Evolutionary conservation across 2,888 invertebrate species (phyloP).

Genomic region (Bombylius major): DNA sequence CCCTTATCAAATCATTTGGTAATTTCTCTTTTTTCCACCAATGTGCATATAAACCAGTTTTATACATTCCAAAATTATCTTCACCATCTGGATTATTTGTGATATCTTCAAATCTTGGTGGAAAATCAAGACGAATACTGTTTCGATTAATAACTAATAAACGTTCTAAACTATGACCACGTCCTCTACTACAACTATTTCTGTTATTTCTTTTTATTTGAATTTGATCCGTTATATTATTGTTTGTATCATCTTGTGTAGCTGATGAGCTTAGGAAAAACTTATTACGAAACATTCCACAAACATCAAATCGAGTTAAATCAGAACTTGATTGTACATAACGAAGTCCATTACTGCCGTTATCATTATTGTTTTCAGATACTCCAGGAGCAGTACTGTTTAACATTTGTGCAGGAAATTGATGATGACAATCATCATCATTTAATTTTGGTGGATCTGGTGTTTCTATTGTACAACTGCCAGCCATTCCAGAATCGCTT

Average conservation of each 20-base stretch:
- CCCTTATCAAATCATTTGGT: conserved; percentile 51
- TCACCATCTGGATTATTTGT: background rate
- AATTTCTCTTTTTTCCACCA: conserved; percentile 87
- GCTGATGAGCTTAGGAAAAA: conserved; percentile 23
- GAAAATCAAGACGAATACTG: conserved; percentile 27
- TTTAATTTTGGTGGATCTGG: conserved; percentile 43
- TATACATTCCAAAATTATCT: conserved; percentile 41
- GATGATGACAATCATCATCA: conserved; percentile 7
- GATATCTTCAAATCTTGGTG: conserved; percentile 1
- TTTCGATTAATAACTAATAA: conserved; percentile 27
- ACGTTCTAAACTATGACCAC: conserved; percentile 15
- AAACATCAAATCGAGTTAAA: conserved; percentile 30
- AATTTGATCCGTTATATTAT: conserved; percentile 2
- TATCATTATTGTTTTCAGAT: conserved; percentile 28
- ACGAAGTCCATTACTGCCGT: conserved; percentile 12
- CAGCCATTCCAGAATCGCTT: conserved; percentile 71
- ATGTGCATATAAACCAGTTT: conserved; percentile 77
- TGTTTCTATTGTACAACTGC: conserved; percentile 62
- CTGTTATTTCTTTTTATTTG: background rate
- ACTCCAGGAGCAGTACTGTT: conserved; percentile 11
- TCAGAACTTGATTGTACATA: conserved; percentile 18
- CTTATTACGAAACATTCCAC: conserved; percentile 34
- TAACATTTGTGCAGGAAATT: conserved; percentile 10
- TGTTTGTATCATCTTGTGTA: conserved; percentile 15
- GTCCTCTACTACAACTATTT: conserved; percentile 4